Percentiles rank a stretch among this genome's conserved stretches.
phyloP scores from a whole-genome alignment of 2,888 invertebrate species.

The Tortrix viridana region DNA sequence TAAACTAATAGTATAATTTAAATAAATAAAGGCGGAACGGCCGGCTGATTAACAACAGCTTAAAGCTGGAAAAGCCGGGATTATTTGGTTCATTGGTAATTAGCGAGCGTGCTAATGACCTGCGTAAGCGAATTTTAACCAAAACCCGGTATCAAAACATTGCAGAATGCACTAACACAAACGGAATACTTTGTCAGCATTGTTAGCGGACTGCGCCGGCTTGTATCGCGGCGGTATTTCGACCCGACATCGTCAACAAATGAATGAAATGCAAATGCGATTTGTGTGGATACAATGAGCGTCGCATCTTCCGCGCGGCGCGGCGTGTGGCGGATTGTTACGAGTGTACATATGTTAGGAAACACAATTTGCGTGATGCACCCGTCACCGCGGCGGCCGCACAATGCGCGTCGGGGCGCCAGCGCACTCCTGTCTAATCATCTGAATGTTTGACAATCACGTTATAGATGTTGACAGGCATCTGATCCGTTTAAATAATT shows the following conservation, averaged over 20 bases:
- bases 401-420: slow-evolving; percentile 39
- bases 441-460: slow-evolving; percentile 6
- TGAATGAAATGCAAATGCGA: slow-evolving; percentile 53
- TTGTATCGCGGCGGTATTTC: slow-evolving; percentile 29
- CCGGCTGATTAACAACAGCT: slow-evolving; percentile 1
- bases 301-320: slow-evolving; percentile 39
- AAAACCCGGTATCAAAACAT: slow-evolving; percentile 15
- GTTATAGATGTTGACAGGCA: slow-evolving; percentile 14
- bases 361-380: slow-evolving; percentile 51
- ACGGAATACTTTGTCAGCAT: slow-evolving; percentile 47
- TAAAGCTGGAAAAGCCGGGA: slow-evolving; percentile 42
- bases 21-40: too few species aligned
- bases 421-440: slow-evolving; percentile 18
- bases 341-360: slow-evolving; percentile 37
- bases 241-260: slow-evolving; percentile 42
- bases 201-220: slow-evolving; percentile 43
- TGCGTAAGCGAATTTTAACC: slow-evolving; percentile 53
- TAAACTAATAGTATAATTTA: too few species aligned
- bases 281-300: slow-evolving; percentile 40
- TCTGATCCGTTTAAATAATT: background rate
- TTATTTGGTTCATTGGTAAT: slow-evolving; percentile 63
- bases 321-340: slow-evolving; percentile 35
- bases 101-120: slow-evolving; percentile 65
- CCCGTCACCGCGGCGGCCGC: slow-evolving; percentile 35
- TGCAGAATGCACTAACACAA: slow-evolving; percentile 45